Conservation (phyloP, 2,888 invertebrate species). For the Ecliptopera silaceata region DNA sequence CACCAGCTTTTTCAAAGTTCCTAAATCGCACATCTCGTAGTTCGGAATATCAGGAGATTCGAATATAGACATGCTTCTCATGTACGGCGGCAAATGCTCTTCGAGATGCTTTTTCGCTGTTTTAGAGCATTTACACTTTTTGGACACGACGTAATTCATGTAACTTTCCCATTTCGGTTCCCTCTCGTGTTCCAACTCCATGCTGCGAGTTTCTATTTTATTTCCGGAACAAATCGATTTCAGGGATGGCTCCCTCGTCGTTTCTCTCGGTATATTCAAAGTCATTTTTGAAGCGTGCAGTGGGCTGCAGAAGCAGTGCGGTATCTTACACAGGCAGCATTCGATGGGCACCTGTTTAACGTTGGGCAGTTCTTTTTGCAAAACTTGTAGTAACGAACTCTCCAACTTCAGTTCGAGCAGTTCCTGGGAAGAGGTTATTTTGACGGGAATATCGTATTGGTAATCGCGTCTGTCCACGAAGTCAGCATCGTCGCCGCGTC, state of each 20-base stretch:
- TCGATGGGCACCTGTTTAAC: constrained; percentile 46
- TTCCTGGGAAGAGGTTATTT: constrained; percentile 50
- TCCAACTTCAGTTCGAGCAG: constrained; percentile 57
- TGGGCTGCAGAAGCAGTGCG: constrained; percentile 58
- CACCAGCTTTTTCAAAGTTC: constrained; percentile 54
- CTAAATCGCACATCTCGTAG: constrained; percentile 58
- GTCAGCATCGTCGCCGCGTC: constrained; percentile 52
- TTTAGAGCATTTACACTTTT: constrained; percentile 57
- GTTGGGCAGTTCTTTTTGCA: constrained; percentile 63
- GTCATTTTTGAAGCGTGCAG: constrained; percentile 35
- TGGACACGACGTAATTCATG: constrained; percentile 53
- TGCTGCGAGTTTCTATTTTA: constrained; percentile 46
- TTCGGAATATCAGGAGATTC: constrained; percentile 55
- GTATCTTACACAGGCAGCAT: constrained; percentile 56
- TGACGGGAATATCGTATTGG: constrained; percentile 55
- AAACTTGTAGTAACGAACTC: constrained; percentile 66
- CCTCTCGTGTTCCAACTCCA: constrained; percentile 53
- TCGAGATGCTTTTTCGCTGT: constrained; percentile 60
- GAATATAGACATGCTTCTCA: constrained; percentile 60
- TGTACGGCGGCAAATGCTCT: constrained; percentile 67
- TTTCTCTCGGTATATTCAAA: constrained; percentile 1
- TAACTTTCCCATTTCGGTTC: constrained; percentile 69
- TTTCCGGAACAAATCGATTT: constrained; percentile 39
- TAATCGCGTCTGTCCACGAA: constrained; percentile 58
- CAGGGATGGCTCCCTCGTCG: constrained; percentile 27